Conservation (phyloP, 2,797 vertebrate genomes). For the Vipera latastei region DNA sequence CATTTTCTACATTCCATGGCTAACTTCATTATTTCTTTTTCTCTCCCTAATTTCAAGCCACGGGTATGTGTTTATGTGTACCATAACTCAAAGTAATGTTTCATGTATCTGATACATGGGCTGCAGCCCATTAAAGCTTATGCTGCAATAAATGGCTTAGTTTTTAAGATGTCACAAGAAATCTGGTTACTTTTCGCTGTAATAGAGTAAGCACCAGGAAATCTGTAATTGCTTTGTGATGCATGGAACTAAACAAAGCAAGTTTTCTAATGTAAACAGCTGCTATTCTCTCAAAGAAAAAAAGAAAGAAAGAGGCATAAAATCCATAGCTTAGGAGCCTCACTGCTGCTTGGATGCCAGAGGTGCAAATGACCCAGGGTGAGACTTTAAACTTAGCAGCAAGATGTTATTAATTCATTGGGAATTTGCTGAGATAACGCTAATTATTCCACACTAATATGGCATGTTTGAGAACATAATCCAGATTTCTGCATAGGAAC, state of each 20-base stretch:
- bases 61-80: not conserved
- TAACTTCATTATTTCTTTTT: not conserved
- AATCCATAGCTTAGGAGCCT: rapidly evolving
- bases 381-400: conserved; percentile 35
- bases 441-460: conserved; percentile 42
- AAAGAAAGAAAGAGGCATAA: not conserved
- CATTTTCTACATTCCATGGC: not conserved
- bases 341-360: not conserved
- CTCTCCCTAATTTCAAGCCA: not conserved
- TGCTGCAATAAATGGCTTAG: not conserved
- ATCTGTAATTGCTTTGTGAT: not conserved
- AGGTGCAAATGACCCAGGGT: conserved; percentile 31
- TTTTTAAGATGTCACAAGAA: not conserved
- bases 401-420: conserved; percentile 51
- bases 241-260: not conserved
- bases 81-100: not conserved
- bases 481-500: conserved; percentile 35
- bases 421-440: conserved; percentile 38
- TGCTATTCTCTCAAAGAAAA: not conserved
- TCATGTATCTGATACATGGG: not conserved
- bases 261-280: not conserved
- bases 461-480: conserved; percentile 47
- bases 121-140: not conserved
- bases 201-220: not conserved
- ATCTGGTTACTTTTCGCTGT: not conserved